Base-by-base conservation (phyloP, 2,797 vertebrate genomes). In the Acanthurus leucopareius region DNA sequence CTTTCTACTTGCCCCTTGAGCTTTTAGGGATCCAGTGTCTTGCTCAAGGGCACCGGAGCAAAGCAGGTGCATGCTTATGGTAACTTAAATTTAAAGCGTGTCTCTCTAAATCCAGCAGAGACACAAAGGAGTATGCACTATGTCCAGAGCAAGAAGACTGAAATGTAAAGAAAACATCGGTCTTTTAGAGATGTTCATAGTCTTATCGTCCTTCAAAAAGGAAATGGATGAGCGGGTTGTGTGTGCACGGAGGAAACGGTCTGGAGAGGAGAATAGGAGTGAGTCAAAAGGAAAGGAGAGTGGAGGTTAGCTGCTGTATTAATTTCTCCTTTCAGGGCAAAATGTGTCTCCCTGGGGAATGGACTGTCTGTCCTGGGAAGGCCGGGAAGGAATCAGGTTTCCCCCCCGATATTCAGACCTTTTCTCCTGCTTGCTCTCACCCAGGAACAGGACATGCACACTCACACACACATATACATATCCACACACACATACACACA, bases 311-410 rank as follows among this genome's bases (percentile, higher is more conserved):
- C 69, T 35, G 86, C 58, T 89, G 91, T 94, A 95, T 96, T 95
- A 67, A 95, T 95, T 95, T 95, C 94, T 90, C 88, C 94, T 94
- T 95, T 95, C 91, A 17, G 92, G 79, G 91, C 94, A 93, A 92
- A 95, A 95, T 92, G 85, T 83, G 86, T 92, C 84, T 94, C 90
- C 73, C 66, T 0, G 2, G 87, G 84, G 90, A 93, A 69, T 70
- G 69, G 78, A 90, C 91, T 91, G 91, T 92, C 91, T 93, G 93
- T 95, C 92, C 92, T 25, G 86, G 86, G 88, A 91, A 83, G 86
- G 85, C 74, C 16, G 48, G 54, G 65, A 66, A 48, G 73, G 92
- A 91, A 83, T 95, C 93, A 88, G 67, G 86, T 96, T 94, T 85
- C 94, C 78, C 57, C 57, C 79, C 78, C 20, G 73, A 82, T 89